Evolutionary conservation across 2,113 vertebrate species (phyloP), one percentile per base, ranked within the genome.

Genomic region (Platanista minor): DNA sequence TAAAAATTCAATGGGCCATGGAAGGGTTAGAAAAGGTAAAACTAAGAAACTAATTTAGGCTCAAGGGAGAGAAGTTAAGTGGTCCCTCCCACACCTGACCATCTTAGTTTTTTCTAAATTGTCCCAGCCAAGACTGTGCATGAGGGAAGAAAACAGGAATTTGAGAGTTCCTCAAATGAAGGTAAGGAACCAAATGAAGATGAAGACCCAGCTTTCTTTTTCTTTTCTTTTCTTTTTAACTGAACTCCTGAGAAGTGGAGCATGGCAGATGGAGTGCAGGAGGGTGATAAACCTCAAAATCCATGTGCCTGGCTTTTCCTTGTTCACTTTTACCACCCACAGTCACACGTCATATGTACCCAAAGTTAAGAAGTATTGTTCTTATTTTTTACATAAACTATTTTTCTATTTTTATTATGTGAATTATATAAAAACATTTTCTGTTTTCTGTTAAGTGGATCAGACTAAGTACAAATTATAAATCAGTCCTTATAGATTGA

Each of bases 61-160:
- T 85, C 39, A 80, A 43, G 10, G n/a, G 9, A 54, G 14, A 52
- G 8, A 88, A n/a, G n/a, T 41, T 46, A 64, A 39, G 14, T 10
- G 21, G 15, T 4, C 31, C 2, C 2, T 8, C 6, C 5, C 29
- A 25, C 18, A 0, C 36, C 36, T 6, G 18, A 64, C 11, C 20
- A n/a, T 21, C 6, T 64, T 33, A 5, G 20, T 75, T 80, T 49
- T 49, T 29, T 31, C 9, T 41, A 43, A 39, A 17, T 77, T 72
- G 18, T 29, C 46, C 12, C n/a, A 20, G 6, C 6, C 46, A 90
- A 23, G 33, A 46, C 36, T 6, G 27, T 36, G 12, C 0, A 1
- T 80, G 29, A 66, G 59, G 39, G 69, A 74, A 59, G 21, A 64
- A 25, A 33, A 7, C 13, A 90, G 69, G 3, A 49, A 29, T 85